phyloP scores from a whole-genome alignment of 2,797 vertebrate genomes.

The Percopsis omiscomaycus region DNA sequence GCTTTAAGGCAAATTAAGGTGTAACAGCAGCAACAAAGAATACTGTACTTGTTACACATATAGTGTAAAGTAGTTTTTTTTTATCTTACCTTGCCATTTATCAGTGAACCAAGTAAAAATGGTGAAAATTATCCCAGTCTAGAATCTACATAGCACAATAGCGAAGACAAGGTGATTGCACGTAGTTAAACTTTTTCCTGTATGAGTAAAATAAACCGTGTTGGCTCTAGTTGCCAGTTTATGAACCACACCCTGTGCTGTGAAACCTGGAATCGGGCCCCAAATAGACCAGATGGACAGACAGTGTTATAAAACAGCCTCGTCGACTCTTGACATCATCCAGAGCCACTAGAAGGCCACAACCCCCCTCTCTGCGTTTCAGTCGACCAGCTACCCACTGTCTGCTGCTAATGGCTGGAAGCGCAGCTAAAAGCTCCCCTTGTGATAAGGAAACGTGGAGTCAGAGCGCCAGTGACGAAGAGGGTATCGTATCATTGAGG shows the following conservation, averaged over 20 bases:
- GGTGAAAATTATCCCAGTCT: too few relatives aligned
- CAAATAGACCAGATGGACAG: slow-evolving; percentile 33
- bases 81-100: too few relatives aligned
- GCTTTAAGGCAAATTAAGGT: too few relatives aligned
- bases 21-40: too few relatives aligned
- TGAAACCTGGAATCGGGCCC: slow-evolving; percentile 28
- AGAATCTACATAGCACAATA: too few relatives aligned
- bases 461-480: slow-evolving; percentile 31
- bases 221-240: slow-evolving; percentile 37
- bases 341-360: slow-evolving; percentile 63
- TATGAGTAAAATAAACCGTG: slow-evolving; percentile 31
- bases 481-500: slow-evolving; percentile 45
- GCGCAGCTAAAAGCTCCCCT: slow-evolving; percentile 73
- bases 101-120: too few relatives aligned
- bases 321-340: slow-evolving; percentile 67
- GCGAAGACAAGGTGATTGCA: too few relatives aligned
- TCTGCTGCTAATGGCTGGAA: slow-evolving; percentile 72
- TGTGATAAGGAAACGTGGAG: slow-evolving; percentile 74
- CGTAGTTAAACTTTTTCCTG: background rate
- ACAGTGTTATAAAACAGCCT: slow-evolving; percentile 46
- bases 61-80: too few relatives aligned
- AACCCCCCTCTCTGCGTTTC: slow-evolving; percentile 42
- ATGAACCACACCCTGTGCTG: slow-evolving; percentile 19
- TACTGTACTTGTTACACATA: too few relatives aligned
- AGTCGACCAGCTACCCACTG: slow-evolving; percentile 47